phyloP scores from a whole-genome alignment of 1,140 invertebrate species.

The Ips nitidus region DNA sequence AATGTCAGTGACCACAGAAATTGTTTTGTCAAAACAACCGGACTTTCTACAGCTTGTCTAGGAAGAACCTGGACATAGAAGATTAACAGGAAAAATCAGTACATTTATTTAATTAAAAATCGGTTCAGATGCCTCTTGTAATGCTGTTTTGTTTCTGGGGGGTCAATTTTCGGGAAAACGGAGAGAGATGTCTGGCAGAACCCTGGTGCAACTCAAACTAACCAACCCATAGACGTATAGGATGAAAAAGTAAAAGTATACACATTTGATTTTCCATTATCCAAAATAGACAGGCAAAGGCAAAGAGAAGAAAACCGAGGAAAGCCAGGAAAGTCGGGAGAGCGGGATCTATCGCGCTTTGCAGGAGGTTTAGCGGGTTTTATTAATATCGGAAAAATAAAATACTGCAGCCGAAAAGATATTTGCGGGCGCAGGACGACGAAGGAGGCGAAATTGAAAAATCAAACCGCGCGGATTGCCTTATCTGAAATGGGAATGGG shows the following conservation, averaged over 20 bases:
- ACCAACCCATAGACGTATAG: too few species aligned
- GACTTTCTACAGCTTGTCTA: too few species aligned
- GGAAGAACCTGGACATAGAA: too few species aligned
- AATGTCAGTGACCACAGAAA: too few species aligned
- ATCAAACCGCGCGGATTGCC: constrained; percentile 27
- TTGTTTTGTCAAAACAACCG: too few species aligned
- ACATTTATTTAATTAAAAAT: too few species aligned
- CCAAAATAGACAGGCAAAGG: constrained; percentile 20
- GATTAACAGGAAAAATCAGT: too few species aligned
- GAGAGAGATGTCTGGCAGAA: too few species aligned
- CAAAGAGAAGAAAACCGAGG: constrained; percentile 11
- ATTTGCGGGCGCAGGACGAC: not conserved
- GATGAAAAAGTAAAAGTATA: constrained; percentile 10
- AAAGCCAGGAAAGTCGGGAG: constrained; percentile 16
- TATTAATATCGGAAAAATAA: constrained; percentile 32
- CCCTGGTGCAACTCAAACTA: too few species aligned
- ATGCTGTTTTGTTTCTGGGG: too few species aligned
- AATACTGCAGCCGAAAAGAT: constrained; percentile 18
- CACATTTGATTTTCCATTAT: constrained; percentile 48
- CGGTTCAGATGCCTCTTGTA: too few species aligned
- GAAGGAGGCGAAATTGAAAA: constrained; percentile 20
- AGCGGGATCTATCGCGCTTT: constrained; percentile 27
- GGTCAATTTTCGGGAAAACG: too few species aligned
- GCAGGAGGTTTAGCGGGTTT: constrained; percentile 28
- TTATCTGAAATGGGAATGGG: constrained; percentile 20